Conservation (phyloP, 2,888 invertebrate genomes). For the Bombylius major region DNA sequence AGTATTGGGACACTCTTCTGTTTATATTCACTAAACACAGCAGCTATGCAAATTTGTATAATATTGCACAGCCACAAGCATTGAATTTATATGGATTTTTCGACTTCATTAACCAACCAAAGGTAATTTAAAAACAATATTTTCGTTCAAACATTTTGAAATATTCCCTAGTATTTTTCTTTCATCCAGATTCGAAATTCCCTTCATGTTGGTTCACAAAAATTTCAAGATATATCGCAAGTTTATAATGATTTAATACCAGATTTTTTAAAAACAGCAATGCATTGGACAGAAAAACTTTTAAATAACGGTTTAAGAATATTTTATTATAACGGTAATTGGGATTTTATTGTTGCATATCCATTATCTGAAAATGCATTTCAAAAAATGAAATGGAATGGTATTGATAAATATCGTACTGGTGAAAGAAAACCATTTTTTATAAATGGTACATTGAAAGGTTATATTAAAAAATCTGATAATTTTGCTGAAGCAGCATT, state of each 20-base stretch:
- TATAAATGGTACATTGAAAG: constrained; percentile 40
- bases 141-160: not conserved
- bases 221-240: constrained; percentile 40
- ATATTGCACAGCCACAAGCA: constrained; percentile 38
- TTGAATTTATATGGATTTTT: constrained; percentile 18
- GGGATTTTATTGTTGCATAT: constrained; percentile 53
- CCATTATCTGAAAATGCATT: constrained; percentile 47
- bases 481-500: constrained; percentile 49
- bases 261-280: constrained; percentile 46
- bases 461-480: constrained; percentile 44
- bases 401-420: constrained; percentile 38
- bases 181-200: constrained; percentile 34
- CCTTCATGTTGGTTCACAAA: constrained; percentile 41
- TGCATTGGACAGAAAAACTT: constrained; percentile 42
- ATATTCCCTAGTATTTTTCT: not conserved
- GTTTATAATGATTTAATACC: constrained; percentile 41
- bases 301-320: constrained; percentile 40
- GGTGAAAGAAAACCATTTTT: constrained; percentile 38
- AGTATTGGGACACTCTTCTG: constrained; percentile 42
- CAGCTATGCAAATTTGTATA: constrained; percentile 39
- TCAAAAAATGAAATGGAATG: constrained; percentile 37
- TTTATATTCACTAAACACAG: constrained; percentile 38
- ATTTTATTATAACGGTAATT: constrained; percentile 37
- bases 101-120: constrained; percentile 37
- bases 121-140: constrained; percentile 9